A percentile compares a stretch with the other conserved stretches of the same genome.
Conservation (phyloP, 2,113 vertebrate species). For the Oryzias curvinotus region DNA sequence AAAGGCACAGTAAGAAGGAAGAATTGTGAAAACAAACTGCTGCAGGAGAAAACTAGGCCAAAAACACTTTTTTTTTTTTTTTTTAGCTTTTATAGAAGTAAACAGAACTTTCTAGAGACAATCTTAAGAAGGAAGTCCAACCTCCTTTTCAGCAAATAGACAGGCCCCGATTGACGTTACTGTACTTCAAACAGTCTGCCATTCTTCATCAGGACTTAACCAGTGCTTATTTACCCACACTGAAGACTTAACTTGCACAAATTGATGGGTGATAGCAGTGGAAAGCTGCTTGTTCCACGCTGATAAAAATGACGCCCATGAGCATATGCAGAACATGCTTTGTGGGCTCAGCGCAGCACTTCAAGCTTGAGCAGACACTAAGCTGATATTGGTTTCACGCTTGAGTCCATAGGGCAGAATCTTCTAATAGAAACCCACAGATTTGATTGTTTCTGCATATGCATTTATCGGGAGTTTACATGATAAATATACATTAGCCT, state of each 20-base stretch:
- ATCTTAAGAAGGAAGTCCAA: conserved; percentile 46
- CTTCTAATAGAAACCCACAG: conserved; percentile 63
- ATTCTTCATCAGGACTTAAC: conserved; percentile 69
- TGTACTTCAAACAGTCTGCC: conserved; percentile 47
- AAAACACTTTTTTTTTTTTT: too few relatives aligned
- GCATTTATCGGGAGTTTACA: conserved; percentile 79
- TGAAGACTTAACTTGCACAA: conserved; percentile 51
- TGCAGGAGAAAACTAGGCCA: too few relatives aligned
- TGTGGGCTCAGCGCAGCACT: conserved; percentile 60
- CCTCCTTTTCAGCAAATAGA: conserved; percentile 34
- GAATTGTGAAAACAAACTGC: too few relatives aligned
- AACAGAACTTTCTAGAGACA: conserved; percentile 12
- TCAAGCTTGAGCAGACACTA: conserved; percentile 78
- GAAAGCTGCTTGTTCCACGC: conserved; percentile 72
- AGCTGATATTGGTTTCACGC: conserved; percentile 82
- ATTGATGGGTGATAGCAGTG: conserved; percentile 64
- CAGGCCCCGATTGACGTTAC: conserved; percentile 29
- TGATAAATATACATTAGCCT: conserved; percentile 77
- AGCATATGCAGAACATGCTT: conserved; percentile 77
- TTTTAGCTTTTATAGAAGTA: not conserved
- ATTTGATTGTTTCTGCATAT: conserved; percentile 80
- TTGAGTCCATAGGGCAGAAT: conserved; percentile 61
- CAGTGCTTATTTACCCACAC: conserved; percentile 68
- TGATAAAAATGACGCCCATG: conserved; percentile 65
- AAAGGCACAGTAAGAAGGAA: too few relatives aligned